phyloP scores from a whole-genome alignment of 2,888 invertebrate genomes.

The Tridacna gigas region DNA sequence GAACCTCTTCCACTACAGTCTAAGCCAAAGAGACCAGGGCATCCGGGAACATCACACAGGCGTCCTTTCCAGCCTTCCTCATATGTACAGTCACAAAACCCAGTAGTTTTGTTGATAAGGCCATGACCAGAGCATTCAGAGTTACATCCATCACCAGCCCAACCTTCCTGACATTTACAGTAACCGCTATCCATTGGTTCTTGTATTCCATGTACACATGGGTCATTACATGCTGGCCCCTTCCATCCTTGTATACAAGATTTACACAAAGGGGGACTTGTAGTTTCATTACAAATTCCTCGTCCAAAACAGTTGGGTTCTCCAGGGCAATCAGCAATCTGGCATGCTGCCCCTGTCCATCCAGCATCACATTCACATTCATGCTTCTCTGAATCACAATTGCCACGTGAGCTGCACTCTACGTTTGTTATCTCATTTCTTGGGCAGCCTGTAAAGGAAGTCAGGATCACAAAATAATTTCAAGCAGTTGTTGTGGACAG shows the following conservation, averaged over 20 bases:
- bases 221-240: constrained; percentile 76
- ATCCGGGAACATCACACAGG: constrained; percentile 77
- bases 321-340: constrained; percentile 73
- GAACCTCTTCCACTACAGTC: constrained; percentile 79
- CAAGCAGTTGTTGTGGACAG: no score
- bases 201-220: constrained; percentile 71
- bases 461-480: no score
- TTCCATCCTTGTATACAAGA: constrained; percentile 72
- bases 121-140: constrained; percentile 78
- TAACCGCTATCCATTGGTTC: constrained; percentile 68
- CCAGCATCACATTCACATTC: constrained; percentile 72
- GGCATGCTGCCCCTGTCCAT: constrained; percentile 73
- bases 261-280: constrained; percentile 69
- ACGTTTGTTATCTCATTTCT: constrained; percentile 62
- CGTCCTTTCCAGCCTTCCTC: constrained; percentile 74
- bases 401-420: constrained; percentile 74
- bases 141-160: constrained; percentile 76
- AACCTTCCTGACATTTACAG: constrained; percentile 75
- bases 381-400: constrained; percentile 72
- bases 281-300: constrained; percentile 67
- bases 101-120: constrained; percentile 46
- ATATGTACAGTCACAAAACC: constrained; percentile 72
- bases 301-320: constrained; percentile 69
- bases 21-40: constrained; percentile 71
- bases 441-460: constrained; percentile 69